Evolutionary conservation across 2,888 invertebrate species (phyloP).

Genomic region (Melinopterus prodromus): DNA sequence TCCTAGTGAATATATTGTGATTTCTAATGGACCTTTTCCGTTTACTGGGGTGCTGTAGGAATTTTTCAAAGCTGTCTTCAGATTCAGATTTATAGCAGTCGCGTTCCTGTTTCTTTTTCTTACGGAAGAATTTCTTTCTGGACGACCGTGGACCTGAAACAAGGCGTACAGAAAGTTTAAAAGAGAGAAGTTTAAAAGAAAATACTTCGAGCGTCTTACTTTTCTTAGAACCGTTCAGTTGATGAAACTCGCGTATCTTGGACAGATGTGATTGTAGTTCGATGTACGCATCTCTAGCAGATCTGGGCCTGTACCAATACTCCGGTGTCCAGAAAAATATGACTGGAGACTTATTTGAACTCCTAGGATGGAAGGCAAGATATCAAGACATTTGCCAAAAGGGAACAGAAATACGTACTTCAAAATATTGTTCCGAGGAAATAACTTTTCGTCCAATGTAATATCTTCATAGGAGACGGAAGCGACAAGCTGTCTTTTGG

Average conservation of each 20-base stretch:
- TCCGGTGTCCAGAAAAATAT: slow-evolving; percentile 66
- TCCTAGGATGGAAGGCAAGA: slow-evolving; percentile 35
- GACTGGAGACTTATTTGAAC: slow-evolving; percentile 53
- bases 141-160: slow-evolving; percentile 31
- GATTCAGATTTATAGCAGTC: slow-evolving; percentile 40
- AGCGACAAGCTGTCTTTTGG: slow-evolving; percentile 60
- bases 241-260: slow-evolving; percentile 48
- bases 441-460: slow-evolving; percentile 43
- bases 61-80: slow-evolving; percentile 36
- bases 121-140: slow-evolving; percentile 29
- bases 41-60: slow-evolving; percentile 33
- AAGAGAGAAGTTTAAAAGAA: slow-evolving; percentile 22
- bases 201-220: slow-evolving; percentile 29
- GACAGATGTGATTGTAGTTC: slow-evolving; percentile 58
- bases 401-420: slow-evolving; percentile 38
- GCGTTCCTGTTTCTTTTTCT: slow-evolving; percentile 37
- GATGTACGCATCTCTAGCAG: slow-evolving; percentile 59
- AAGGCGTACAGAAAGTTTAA: neutral
- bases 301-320: slow-evolving; percentile 64
- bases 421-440: slow-evolving; percentile 45
- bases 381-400: neutral
- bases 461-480: slow-evolving; percentile 62
- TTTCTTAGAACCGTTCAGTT: slow-evolving; percentile 38
- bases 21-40: slow-evolving; percentile 26
- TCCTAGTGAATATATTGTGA: slow-evolving; percentile 28